These are phyloP conservation scores for Pseudomugil tenellus DNA, from an alignment of 2,797 vertebrate genomes.

Conservation along the genomic window DNA sequence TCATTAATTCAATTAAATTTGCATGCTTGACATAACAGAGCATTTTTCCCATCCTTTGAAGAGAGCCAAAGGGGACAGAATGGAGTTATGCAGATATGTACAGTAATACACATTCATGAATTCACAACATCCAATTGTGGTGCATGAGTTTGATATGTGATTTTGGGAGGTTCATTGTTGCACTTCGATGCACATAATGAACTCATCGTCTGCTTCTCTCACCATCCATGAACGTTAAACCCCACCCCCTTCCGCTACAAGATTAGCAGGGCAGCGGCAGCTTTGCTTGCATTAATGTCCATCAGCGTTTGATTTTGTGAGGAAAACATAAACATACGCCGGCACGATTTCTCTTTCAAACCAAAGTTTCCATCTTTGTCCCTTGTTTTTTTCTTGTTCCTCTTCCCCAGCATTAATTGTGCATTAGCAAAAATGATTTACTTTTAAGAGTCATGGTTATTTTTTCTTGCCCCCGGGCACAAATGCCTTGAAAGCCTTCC, in stretches of 20 bases:
- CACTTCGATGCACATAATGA: constrained; percentile 88
- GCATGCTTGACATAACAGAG: constrained; percentile 88
- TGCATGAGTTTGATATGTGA: constrained; percentile 73
- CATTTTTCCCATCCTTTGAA: constrained; percentile 79
- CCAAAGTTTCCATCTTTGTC: constrained; percentile 93
- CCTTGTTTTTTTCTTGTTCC: constrained; percentile 85
- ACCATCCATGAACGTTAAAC: constrained; percentile 56
- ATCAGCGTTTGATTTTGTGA: constrained; percentile 83
- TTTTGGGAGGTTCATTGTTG: constrained; percentile 87
- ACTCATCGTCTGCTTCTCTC: constrained; percentile 76
- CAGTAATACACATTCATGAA: constrained; percentile 46
- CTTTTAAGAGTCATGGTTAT: constrained; percentile 99
- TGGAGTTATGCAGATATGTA: constrained; percentile 70
- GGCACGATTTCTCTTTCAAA: constrained; percentile 88
- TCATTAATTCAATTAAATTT: constrained; percentile 94
- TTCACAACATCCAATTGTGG: constrained; percentile 57
- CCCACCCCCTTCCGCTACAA: constrained; percentile 59
- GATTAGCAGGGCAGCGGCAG: constrained; percentile 87
- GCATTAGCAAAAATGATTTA: constrained; percentile 99
- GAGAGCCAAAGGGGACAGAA: constrained; percentile 84
- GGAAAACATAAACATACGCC: constrained; percentile 85
- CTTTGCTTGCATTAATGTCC: constrained; percentile 86
- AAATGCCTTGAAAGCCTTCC: constrained; percentile 99
- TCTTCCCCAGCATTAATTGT: constrained; percentile 98
- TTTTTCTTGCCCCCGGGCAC: constrained; percentile 98